phyloP scores from a whole-genome alignment of 2,113 vertebrate species.

The Aptenodytes forsteri region DNA sequence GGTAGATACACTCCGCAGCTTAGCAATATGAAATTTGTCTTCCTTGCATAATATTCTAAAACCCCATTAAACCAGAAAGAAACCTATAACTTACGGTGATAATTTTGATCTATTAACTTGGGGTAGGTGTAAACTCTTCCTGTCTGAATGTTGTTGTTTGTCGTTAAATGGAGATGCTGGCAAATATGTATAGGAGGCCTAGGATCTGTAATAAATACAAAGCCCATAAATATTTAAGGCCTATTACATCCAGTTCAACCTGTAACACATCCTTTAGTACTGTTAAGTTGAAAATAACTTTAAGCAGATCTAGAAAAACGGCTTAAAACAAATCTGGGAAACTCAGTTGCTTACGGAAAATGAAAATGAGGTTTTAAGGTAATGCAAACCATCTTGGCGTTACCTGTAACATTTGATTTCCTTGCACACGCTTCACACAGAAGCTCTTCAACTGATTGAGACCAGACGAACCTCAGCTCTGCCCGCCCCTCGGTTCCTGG shows the following conservation, averaged over 20 bases:
- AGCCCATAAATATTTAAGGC: neutral
- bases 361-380: neutral
- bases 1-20: neutral
- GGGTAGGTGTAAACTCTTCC: neutral
- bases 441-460: rapidly evolving
- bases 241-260: neutral
- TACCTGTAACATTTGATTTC: rapidly evolving
- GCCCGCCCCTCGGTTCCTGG: rapidly evolving
- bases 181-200: neutral
- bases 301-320: neutral
- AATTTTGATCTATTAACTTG: neutral
- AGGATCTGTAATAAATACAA: neutral
- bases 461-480: neutral
- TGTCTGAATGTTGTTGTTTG: neutral
- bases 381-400: rapidly evolving
- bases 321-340: neutral
- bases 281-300: neutral
- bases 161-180: neutral
- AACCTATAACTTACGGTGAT: neutral
- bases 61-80: neutral
- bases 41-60: neutral
- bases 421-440: rapidly evolving
- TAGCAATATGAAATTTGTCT: neutral
- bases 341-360: neutral
- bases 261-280: neutral